phyloP scores from a whole-genome alignment of 2,113 vertebrate species.

The Pycnonotus jocosus region DNA sequence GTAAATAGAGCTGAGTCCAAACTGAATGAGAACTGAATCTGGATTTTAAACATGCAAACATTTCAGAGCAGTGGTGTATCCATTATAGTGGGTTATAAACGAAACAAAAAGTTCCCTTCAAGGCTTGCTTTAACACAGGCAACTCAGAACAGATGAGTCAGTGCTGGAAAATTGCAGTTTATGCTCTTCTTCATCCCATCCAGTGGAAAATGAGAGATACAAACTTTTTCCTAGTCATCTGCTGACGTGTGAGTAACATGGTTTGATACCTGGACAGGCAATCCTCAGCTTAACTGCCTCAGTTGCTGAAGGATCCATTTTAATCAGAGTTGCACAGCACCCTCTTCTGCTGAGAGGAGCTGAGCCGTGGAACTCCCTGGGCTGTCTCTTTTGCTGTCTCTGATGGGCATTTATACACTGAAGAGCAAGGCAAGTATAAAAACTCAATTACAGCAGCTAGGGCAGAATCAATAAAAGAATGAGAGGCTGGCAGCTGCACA shows the following conservation, averaged over 20 bases:
- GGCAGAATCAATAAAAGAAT: constrained; percentile 28
- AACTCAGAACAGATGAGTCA: neutral
- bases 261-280: neutral
- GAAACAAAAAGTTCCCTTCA: neutral
- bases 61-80: neutral
- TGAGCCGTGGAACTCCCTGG: neutral
- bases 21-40: neutral
- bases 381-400: neutral
- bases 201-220: neutral
- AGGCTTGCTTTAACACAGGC: neutral
- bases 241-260: neutral
- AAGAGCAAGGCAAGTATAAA: constrained; percentile 28
- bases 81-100: neutral
- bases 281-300: neutral
- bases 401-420: constrained; percentile 29
- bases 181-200: neutral
- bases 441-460: constrained; percentile 45
- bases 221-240: neutral
- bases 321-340: constrained; percentile 28
- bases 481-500: constrained; percentile 3
- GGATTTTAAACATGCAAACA: neutral
- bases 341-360: constrained; percentile 36
- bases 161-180: neutral
- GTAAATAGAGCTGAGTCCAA: neutral
- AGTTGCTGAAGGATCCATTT: neutral